These are phyloP conservation scores for Lutraria lutraria DNA, from an alignment of 2,888 invertebrate species.

Conservation along the genomic window DNA sequence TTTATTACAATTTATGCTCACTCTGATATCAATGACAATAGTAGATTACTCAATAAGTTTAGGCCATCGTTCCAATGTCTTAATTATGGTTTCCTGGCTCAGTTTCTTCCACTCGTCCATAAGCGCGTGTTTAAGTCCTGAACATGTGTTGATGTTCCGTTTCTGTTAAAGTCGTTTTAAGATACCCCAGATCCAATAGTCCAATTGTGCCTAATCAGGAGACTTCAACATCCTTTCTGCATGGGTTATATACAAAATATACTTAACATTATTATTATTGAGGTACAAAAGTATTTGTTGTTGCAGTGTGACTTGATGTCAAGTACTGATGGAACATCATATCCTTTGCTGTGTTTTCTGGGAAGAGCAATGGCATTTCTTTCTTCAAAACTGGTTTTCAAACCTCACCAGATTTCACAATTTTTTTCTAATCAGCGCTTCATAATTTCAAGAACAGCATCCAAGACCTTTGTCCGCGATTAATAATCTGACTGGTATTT, in stretches of 20 bases:
- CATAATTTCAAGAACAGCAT: too few species aligned
- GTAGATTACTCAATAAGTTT: neutral
- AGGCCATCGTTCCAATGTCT: neutral
- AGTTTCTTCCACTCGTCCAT: neutral
- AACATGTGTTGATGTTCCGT: neutral
- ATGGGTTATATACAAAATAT: conserved; percentile 3
- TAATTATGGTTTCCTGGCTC: neutral
- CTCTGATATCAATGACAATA: neutral
- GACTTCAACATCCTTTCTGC: conserved; percentile 48
- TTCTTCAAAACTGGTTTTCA: conserved; percentile 25
- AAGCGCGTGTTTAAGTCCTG: neutral
- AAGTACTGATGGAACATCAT: conserved; percentile 46
- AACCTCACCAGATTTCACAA: too few species aligned
- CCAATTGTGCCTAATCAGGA: conserved; percentile 41
- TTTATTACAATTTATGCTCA: neutral
- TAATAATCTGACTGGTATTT: too few species aligned
- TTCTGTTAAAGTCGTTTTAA: conserved; percentile 11
- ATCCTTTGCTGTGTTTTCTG: neutral
- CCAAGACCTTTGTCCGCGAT: too few species aligned
- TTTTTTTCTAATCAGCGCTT: too few species aligned
- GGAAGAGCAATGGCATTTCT: too few species aligned
- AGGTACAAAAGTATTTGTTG: conserved; percentile 29
- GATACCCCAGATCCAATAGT: conserved; percentile 46
- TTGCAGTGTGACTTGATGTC: conserved; percentile 19
- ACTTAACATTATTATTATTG: conserved; percentile 36